Conservation (phyloP, 2,113 vertebrate genomes). For the Leptodactylus fuscus region DNA sequence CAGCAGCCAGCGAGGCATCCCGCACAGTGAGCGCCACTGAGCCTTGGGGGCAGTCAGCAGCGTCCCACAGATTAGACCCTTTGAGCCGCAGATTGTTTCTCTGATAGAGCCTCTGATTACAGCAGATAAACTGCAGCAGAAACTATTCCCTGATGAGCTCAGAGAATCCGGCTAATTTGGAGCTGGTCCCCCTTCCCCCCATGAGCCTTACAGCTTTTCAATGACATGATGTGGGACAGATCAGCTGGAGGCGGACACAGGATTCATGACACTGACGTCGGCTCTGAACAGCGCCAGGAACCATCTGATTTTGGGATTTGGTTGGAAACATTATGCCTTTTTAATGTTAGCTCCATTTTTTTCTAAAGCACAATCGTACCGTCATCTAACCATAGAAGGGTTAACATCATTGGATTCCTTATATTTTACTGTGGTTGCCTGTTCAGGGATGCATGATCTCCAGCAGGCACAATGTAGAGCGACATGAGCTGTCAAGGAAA, state of each 20-base stretch:
- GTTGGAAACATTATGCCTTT: background rate
- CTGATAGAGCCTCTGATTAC: slow-evolving; percentile 70
- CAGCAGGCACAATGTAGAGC: slow-evolving; percentile 1
- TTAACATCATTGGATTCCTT: background rate
- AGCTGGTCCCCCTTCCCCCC: slow-evolving; percentile 62
- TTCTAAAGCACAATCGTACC: background rate
- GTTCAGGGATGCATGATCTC: slow-evolving; percentile 20
- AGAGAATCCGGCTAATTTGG: slow-evolving; percentile 74
- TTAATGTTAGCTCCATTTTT: background rate
- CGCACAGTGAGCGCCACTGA: slow-evolving; percentile 74
- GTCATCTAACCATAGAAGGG: background rate
- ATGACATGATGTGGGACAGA: slow-evolving; percentile 59
- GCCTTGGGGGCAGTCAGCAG: slow-evolving; percentile 69
- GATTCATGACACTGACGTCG: slow-evolving; percentile 52
- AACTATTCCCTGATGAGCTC: slow-evolving; percentile 70
- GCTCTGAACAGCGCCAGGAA: slow-evolving; percentile 10
- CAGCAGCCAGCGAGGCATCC: slow-evolving; percentile 69
- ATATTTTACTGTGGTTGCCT: slow-evolving; percentile 7
- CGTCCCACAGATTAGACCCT: slow-evolving; percentile 68
- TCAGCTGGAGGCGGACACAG: slow-evolving; percentile 53
- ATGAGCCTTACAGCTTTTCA: slow-evolving; percentile 59
- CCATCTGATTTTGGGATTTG: slow-evolving; percentile 30
- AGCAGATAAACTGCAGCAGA: slow-evolving; percentile 73
- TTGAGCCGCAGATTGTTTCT: slow-evolving; percentile 72
- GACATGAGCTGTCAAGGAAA: slow-evolving; percentile 17